Percentiles rank a stretch among this genome's conserved stretches.
phyloP scores from a whole-genome alignment of 2,888 invertebrate genomes.

The Drosophila atripex region DNA sequence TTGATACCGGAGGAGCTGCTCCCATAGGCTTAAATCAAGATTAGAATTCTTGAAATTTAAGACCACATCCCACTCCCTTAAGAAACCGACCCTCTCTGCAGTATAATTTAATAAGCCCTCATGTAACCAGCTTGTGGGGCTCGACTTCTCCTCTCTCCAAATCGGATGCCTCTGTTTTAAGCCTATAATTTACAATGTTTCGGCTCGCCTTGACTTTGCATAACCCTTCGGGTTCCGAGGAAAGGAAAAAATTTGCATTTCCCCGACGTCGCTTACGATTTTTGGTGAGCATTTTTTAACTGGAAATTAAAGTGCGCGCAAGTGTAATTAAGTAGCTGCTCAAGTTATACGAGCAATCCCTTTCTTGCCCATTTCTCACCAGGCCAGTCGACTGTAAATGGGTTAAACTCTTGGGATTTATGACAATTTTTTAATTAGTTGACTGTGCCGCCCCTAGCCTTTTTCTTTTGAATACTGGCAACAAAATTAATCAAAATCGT shows the following conservation, averaged over 20 bases:
- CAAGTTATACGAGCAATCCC: constrained; percentile 59
- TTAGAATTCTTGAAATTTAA: constrained; percentile 64
- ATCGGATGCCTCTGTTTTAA: constrained; percentile 51
- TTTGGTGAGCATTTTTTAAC: constrained; percentile 40
- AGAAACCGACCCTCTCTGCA: constrained; percentile 14
- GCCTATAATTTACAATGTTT: constrained; percentile 78
- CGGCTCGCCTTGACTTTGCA: constrained; percentile 70
- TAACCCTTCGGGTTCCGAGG: neutral
- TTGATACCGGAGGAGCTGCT: constrained; percentile 37
- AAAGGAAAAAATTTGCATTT: constrained; percentile 40
- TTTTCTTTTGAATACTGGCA: neutral
- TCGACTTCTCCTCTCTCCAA: constrained; percentile 15
- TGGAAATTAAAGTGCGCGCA: constrained; percentile 78
- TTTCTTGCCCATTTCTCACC: constrained; percentile 60
- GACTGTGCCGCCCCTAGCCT: constrained; percentile 6
- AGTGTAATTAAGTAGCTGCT: constrained; percentile 78
- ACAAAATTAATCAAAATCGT: constrained; percentile 36
- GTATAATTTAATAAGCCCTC: constrained; percentile 74
- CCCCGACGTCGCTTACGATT: constrained; percentile 42
- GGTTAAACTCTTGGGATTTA: constrained; percentile 72
- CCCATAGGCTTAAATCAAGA: constrained; percentile 60
- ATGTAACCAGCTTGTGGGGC: constrained; percentile 50
- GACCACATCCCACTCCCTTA: constrained; percentile 8
- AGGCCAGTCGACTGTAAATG: constrained; percentile 67
- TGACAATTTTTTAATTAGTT: constrained; percentile 76